Evolutionary conservation across 2,888 invertebrate species (phyloP), one percentile per base, ranked within the genome.

Genomic region (Ischnura elegans): DNA sequence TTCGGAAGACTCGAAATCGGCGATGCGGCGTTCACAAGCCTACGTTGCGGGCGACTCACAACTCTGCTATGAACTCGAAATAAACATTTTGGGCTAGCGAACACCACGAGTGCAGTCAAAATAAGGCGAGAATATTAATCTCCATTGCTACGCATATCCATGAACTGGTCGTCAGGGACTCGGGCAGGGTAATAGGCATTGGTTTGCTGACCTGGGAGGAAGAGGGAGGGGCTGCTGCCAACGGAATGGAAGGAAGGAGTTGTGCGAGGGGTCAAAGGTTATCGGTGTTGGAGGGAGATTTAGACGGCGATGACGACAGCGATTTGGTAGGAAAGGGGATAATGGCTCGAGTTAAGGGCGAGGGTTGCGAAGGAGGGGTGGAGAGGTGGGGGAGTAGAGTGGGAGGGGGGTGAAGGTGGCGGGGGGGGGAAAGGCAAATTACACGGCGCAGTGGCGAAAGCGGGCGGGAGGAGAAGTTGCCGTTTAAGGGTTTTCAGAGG

Each of bases 231-330:
- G n/a, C 45, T n/a, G 16, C 19, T n/a, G 45, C 25, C n/a, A 86
- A 46, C 45, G 86, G 46, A 86, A 86, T 42, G n/a, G 47, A n/a
- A n/a, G n/a, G n/a, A 87, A 36, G 55, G 87, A 55, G 47, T 47
- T 87, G 46, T 47, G 87, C n/a, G 61, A 90, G 43, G 90, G 90
- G 61, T 61, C 61, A 90, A 90, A 90, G 90, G 90, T 90, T 90
- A 90, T 90, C 90, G 90, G 90, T 5, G 36, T 55, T 55, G 13
- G 61, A 43, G 90, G 90, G 47, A 61, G 90, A 90, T 90, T 90
- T 90, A 90, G 90, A 61, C 90, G n/a, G 90, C 90, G 90, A 90
- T 66, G 90, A 90, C 90, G 90, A 55, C 55, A 87, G 87, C 90
- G 90, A 90, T 90, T 66, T 66, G 90, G 61, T 29, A 51, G 90